Evolutionary conservation across 2,113 vertebrate species (phyloP).

Genomic region (Pristiophorus japonicus): DNA sequence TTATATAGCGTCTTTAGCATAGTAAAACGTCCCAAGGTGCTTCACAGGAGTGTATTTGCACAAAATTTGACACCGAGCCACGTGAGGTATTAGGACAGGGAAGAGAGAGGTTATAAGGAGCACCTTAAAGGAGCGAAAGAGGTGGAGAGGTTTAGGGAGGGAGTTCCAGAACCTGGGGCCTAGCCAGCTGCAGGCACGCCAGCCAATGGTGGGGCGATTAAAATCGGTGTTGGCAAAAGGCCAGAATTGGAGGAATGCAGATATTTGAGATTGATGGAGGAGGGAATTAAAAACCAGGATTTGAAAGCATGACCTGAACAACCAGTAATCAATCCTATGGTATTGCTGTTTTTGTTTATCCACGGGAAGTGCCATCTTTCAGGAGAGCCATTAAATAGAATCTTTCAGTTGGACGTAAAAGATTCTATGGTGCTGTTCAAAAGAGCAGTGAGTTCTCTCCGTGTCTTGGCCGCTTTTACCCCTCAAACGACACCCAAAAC

Average conservation of each 20-base stretch:
- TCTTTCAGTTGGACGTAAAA: background rate
- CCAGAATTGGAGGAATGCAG: no score
- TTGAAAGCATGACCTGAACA: background rate
- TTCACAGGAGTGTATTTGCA: background rate
- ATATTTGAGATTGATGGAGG: no score
- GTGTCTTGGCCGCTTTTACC: background rate
- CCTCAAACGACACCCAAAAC: background rate
- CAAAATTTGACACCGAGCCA: background rate
- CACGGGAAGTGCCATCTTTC: background rate
- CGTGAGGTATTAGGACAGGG: background rate
- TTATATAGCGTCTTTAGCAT: background rate
- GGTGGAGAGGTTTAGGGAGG: background rate
- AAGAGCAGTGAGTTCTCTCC: background rate
- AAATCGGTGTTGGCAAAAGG: no score
- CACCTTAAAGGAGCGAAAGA: background rate
- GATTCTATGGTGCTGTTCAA: background rate
- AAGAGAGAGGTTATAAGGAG: background rate
- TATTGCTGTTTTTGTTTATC: background rate
- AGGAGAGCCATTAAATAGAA: no score
- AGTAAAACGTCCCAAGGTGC: background rate
- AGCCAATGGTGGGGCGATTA: no score
- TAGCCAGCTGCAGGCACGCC: background rate
- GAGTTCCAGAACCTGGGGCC: background rate
- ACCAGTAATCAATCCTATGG: background rate
- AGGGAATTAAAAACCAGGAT: background rate